Evolutionary conservation across 1,140 invertebrate species (phyloP).

Genomic region (Drosophila sproati): DNA sequence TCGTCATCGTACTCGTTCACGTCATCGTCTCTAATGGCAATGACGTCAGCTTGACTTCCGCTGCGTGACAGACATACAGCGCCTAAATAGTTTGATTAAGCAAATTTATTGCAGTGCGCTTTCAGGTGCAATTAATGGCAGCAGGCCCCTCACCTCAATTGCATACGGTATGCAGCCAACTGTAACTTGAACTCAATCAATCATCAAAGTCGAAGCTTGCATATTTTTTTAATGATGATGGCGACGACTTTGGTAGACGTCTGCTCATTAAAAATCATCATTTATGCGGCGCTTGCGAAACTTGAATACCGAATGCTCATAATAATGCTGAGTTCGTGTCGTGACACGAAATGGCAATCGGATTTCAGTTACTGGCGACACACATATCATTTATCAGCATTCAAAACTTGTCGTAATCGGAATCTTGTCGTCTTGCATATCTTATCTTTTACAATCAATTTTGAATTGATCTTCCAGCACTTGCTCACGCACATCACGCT

Average conservation of each 20-base stretch:
- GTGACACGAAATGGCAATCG: not conserved
- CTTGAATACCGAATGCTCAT: not conserved
- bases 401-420: too few relatives aligned
- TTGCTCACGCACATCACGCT: not conserved
- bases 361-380: too few relatives aligned
- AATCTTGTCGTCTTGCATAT: too few relatives aligned
- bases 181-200: conserved; percentile 55
- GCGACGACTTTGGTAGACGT: conserved; percentile 43
- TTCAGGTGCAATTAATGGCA: conserved; percentile 62
- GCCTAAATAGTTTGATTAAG: conserved; percentile 78
- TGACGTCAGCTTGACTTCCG: conserved; percentile 63
- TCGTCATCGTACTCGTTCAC: not conserved
- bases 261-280: conserved; percentile 59
- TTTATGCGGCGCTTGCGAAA: conserved; percentile 23
- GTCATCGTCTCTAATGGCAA: conserved; percentile 13
- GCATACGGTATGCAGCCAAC: conserved; percentile 24
- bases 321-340: not conserved
- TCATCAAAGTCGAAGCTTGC: conserved; percentile 53
- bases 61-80: conserved; percentile 62
- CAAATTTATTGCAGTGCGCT: conserved; percentile 68
- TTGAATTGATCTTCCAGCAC: not conserved
- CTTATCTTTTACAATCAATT: not conserved
- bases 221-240: conserved; percentile 60
- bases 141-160: conserved; percentile 18
- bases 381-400: too few relatives aligned